Conservation (phyloP, 2,797 vertebrate species). For the Remorina albescens region DNA sequence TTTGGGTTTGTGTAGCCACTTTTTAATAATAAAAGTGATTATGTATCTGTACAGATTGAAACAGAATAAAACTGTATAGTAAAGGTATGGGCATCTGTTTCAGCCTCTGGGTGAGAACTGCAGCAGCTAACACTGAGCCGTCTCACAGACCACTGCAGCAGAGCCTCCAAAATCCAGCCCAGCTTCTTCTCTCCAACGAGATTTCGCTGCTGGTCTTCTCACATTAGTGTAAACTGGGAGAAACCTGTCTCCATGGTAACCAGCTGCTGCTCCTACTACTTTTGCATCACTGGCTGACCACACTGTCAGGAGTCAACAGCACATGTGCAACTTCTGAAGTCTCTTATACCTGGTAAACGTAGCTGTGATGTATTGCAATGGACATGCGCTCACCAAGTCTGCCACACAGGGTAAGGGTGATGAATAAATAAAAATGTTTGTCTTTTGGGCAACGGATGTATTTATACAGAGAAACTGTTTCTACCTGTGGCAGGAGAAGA, state of each 20-base stretch:
- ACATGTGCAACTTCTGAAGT: conserved; percentile 22
- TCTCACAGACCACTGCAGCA: conserved; percentile 55
- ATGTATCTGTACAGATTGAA: too few species aligned
- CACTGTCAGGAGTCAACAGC: conserved; percentile 16
- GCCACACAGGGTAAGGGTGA: neutral
- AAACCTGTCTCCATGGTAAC: conserved; percentile 80
- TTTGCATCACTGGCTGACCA: conserved; percentile 52
- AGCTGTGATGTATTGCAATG: neutral
- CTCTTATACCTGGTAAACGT: neutral
- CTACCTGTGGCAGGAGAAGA: conserved; percentile 94
- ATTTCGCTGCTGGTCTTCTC: conserved; percentile 35
- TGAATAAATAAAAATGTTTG: neutral
- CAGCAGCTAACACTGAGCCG: conserved; percentile 39
- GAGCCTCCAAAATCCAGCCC: conserved; percentile 24
- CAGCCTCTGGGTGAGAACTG: conserved; percentile 15
- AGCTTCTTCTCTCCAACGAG: conserved; percentile 32
- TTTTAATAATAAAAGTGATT: neutral
- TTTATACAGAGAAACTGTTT: neutral
- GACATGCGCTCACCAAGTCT: neutral
- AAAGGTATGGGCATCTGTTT: too few species aligned
- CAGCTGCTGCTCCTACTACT: conserved; percentile 53
- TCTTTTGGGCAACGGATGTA: neutral
- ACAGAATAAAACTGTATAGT: too few species aligned
- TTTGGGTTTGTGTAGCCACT: neutral
- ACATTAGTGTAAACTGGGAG: conserved; percentile 39